Evolutionary conservation across 2,888 invertebrate species (phyloP).

Genomic region (Cryptocephalus moraei): DNA sequence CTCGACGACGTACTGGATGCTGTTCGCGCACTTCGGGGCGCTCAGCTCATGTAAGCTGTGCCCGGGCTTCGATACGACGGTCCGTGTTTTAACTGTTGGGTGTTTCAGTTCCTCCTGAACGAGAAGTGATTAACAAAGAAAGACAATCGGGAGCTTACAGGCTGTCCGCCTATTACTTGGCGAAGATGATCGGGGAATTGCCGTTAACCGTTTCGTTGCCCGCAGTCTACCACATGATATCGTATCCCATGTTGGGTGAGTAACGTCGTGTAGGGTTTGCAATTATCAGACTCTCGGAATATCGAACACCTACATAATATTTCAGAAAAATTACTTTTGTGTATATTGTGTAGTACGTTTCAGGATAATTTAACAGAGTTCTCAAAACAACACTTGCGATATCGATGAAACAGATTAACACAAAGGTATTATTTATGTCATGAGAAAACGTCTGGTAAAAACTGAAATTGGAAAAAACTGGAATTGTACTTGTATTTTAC

Average conservation of each 20-base stretch:
- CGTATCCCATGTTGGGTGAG: conserved; percentile 62
- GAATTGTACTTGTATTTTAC: no score
- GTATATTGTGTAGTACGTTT: no score
- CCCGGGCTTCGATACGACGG: conserved; percentile 14
- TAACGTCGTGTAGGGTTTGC: no score
- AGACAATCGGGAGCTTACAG: conserved; percentile 68
- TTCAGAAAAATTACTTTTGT: no score
- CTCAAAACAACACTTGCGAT: no score
- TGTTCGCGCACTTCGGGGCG: conserved; percentile 68
- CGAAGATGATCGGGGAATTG: conserved; percentile 72
- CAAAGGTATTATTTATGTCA: no score
- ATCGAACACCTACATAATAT: no score
- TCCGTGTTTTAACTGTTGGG: neutral
- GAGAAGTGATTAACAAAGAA: conserved; percentile 72
- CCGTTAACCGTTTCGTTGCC: conserved; percentile 66
- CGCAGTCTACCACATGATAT: conserved; percentile 63
- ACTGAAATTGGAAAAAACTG: no score
- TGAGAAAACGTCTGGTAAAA: no score
- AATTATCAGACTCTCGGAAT: no score
- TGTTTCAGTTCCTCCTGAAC: conserved; percentile 61
- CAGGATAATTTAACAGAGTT: no score
- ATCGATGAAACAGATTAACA: no score
- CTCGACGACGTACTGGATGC: conserved; percentile 74
- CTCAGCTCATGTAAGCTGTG: conserved; percentile 62
- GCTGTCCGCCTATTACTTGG: conserved; percentile 68